Percentiles rank a stretch among this genome's conserved stretches.
phyloP scores from a whole-genome alignment of 53 echinoderm and acorn worm genomes.

The Astropecten irregularis region DNA sequence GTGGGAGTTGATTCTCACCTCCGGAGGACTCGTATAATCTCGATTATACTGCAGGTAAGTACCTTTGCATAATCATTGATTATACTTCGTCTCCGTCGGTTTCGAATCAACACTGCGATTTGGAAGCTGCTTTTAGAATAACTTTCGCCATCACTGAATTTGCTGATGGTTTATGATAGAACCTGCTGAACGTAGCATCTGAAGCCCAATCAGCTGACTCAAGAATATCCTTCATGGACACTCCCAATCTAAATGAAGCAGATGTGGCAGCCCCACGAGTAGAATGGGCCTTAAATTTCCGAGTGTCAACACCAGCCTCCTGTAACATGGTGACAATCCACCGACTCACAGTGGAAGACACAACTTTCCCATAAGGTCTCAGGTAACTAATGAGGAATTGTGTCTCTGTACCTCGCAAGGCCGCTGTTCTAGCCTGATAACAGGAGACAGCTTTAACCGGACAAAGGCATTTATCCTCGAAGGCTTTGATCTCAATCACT shows the following conservation, averaged over 20 bases:
- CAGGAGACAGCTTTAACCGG: slow-evolving; percentile 28
- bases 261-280: slow-evolving; percentile 53
- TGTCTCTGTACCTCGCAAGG: slow-evolving; percentile 20
- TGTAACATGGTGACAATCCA: slow-evolving; percentile 27
- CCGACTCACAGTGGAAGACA: slow-evolving; percentile 39
- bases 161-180: slow-evolving; percentile 51
- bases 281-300: slow-evolving; percentile 51
- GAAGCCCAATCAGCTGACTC: slow-evolving; percentile 45
- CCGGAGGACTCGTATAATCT: slow-evolving; percentile 44
- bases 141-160: slow-evolving; percentile 16
- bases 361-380: slow-evolving; percentile 38
- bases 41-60: slow-evolving; percentile 12
- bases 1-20: slow-evolving; percentile 33
- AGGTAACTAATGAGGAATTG: slow-evolving; percentile 14
- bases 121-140: slow-evolving; percentile 17
- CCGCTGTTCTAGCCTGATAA: slow-evolving; percentile 31
- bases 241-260: slow-evolving; percentile 29
- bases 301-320: slow-evolving; percentile 39
- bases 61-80: slow-evolving; percentile 23
- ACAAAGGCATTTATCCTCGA: slow-evolving; percentile 48
- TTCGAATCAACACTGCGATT: slow-evolving; percentile 52
- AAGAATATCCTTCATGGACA: slow-evolving; percentile 35
- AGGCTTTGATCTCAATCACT: slow-evolving; percentile 17
- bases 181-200: slow-evolving; percentile 20
- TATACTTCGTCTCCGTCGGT: neutral